Percentiles rank a stretch among this genome's conserved stretches.
Conservation (phyloP, 2,113 vertebrate genomes). For the Vimba vimba region DNA sequence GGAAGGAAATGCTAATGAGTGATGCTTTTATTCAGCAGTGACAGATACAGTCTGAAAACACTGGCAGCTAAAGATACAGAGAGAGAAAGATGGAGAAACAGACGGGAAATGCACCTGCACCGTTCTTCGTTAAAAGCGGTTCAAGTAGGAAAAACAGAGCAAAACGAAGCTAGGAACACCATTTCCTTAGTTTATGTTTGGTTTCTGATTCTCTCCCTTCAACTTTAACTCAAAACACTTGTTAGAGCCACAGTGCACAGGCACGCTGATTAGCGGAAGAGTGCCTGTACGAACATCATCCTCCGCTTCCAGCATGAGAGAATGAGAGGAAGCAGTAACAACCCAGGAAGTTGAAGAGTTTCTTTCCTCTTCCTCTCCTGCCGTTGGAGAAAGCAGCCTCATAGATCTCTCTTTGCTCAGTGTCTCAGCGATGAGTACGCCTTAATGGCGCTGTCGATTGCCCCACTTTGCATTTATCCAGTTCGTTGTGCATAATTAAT, state of each 20-base stretch:
- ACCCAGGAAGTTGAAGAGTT: background rate
- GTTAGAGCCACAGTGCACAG: background rate
- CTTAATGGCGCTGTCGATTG: conserved; percentile 2
- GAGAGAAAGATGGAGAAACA: background rate
- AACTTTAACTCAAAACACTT: conserved; percentile 11
- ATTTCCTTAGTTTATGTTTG: background rate
- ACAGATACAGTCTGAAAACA: conserved; percentile 13
- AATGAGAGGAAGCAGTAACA: conserved; percentile 24
- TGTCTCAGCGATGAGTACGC: background rate
- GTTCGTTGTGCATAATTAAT: conserved; percentile 12
- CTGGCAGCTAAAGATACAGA: background rate
- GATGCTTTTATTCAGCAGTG: conserved; percentile 14
- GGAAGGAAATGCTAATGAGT: conserved; percentile 42
- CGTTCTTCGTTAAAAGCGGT: background rate
- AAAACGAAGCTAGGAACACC: background rate
- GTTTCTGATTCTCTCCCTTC: background rate
- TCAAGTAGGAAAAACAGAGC: background rate
- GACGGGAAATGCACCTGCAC: background rate
- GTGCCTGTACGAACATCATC: background rate
- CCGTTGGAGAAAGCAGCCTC: background rate
- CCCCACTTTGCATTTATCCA: conserved; percentile 11
- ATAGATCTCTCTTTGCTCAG: background rate
- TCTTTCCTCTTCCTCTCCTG: conserved; percentile 18
- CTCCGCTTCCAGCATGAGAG: conserved; percentile 7
- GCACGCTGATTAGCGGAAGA: background rate